Conservation (phyloP, 2,113 vertebrate genomes). For the Setophaga kirtlandii region DNA sequence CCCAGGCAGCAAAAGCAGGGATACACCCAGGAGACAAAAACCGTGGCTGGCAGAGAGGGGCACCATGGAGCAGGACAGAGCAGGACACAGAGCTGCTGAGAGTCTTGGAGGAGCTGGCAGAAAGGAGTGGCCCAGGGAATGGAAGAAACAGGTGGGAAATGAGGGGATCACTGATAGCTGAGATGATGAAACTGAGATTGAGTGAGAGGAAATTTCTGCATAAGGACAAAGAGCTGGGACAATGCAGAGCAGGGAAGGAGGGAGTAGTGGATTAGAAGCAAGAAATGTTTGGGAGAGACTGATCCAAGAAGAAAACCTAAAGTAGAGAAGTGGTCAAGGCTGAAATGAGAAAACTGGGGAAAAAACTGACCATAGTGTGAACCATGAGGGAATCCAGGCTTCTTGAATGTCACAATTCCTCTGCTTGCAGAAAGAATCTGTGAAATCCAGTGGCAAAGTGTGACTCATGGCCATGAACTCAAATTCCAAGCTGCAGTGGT, state of each 20-base stretch:
- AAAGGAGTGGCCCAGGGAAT: background rate
- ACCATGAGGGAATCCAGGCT: background rate
- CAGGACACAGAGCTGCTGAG: background rate
- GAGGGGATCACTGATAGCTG: background rate
- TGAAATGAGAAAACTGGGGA: background rate
- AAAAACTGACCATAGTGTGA: background rate
- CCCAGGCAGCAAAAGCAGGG: background rate
- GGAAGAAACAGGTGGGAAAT: background rate
- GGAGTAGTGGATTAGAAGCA: background rate
- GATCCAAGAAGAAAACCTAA: background rate
- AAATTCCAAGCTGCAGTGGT: background rate
- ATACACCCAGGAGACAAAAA: background rate
- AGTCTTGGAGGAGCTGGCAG: background rate
- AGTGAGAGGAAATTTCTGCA: background rate
- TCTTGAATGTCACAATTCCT: background rate
- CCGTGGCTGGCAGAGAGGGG: background rate
- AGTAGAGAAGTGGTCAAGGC: background rate
- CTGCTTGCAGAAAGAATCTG: background rate
- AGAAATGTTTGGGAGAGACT: background rate
- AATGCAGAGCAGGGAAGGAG: accelerated
- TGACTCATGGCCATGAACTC: background rate
- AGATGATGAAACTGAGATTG: background rate
- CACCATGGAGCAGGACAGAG: accelerated
- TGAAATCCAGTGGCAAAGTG: background rate
- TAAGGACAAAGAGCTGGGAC: background rate